Conservation (phyloP, 2,113 vertebrate genomes). For the Theropithecus gelada region DNA sequence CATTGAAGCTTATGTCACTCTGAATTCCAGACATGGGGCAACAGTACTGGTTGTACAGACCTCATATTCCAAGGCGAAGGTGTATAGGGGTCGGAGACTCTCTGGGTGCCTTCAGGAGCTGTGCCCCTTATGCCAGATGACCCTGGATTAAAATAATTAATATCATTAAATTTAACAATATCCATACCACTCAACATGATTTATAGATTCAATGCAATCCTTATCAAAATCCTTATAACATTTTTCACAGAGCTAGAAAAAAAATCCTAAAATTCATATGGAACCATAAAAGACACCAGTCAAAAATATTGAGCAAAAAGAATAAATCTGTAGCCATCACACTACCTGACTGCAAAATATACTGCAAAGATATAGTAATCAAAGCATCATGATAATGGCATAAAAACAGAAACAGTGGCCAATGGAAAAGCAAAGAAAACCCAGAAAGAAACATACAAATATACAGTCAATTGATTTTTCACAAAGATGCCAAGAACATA, state of each 20-base stretch:
- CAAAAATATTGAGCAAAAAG: not conserved
- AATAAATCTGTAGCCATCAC: not conserved
- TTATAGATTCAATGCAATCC: not conserved
- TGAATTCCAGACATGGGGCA: not conserved
- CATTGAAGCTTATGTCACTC: rapidly evolving
- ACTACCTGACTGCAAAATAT: not conserved
- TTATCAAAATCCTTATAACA: not conserved
- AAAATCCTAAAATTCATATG: not conserved
- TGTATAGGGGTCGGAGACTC: rapidly evolving
- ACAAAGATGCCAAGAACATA: not conserved
- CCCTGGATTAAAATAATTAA: not conserved
- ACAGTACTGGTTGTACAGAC: rapidly evolving
- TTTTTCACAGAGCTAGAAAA: not conserved
- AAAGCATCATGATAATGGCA: not conserved
- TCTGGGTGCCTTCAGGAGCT: not conserved
- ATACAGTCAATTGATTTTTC: not conserved
- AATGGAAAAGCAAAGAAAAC: not conserved
- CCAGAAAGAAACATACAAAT: not conserved
- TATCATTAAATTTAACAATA: not conserved
- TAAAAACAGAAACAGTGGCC: not conserved
- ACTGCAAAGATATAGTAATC: not conserved
- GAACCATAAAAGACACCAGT: not conserved
- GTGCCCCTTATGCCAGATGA: rapidly evolving
- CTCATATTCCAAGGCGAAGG: not conserved
- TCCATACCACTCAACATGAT: not conserved